These are phyloP conservation scores for Carcharodon carcharias DNA, from an alignment of 2,797 vertebrate species.

Conservation along the genomic window DNA sequence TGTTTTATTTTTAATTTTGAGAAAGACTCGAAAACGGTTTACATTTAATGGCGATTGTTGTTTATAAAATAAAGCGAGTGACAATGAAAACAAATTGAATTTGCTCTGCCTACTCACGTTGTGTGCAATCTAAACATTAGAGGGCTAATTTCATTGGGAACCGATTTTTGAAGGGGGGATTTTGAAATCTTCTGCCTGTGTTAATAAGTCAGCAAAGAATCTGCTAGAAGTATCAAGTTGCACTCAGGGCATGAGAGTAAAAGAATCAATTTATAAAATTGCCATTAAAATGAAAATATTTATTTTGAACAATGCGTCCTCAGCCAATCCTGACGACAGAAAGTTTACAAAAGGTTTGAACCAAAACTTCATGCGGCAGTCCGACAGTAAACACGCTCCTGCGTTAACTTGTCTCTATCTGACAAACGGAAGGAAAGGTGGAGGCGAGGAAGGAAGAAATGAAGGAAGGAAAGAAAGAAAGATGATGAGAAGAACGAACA, in stretches of 20 bases:
- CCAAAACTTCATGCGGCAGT: neutral
- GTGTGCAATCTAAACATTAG: neutral
- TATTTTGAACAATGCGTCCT: too few species aligned
- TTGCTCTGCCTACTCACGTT: neutral
- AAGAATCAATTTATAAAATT: neutral
- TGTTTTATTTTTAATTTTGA: neutral
- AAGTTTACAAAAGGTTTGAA: neutral
- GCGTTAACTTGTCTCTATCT: neutral
- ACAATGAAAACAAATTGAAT: conserved; percentile 34
- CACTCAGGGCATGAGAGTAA: neutral
- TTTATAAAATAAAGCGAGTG: conserved; percentile 46
- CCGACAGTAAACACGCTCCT: neutral
- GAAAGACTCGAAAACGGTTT: conserved; percentile 24
- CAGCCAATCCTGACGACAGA: neutral
- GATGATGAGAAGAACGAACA: neutral
- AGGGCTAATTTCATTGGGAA: neutral
- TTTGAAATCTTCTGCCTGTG: neutral
- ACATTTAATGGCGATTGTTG: conserved; percentile 36
- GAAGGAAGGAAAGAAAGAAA: neutral
- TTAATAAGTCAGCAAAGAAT: neutral
- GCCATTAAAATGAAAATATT: neutral
- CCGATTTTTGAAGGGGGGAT: neutral
- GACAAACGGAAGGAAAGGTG: neutral
- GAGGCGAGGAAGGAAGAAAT: neutral
- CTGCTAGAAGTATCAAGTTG: neutral